Evolutionary conservation across 37 sponge, comb jelly and placozoan species (phyloP).

Genomic region (Amphimedon queenslandica): DNA sequence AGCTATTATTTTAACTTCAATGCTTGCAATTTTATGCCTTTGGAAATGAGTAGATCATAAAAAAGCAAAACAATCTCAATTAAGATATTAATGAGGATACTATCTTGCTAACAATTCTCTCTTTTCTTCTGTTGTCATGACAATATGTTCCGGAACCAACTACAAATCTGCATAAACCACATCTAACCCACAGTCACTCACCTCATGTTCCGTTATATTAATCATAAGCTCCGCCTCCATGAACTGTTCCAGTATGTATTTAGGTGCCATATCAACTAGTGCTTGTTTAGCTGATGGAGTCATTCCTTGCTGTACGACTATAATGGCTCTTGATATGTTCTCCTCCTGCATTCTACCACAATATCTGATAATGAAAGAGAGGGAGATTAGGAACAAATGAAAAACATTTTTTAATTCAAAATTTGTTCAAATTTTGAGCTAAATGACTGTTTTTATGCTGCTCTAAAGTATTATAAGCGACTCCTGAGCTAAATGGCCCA

Average conservation of each 20-base stretch:
- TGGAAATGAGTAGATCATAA: too few species aligned
- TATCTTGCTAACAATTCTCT: constrained; percentile 89
- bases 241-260: constrained; percentile 93
- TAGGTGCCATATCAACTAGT: constrained; percentile 94
- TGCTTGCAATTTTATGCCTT: too few species aligned
- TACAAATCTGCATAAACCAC: too few species aligned
- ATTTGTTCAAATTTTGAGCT: background rate
- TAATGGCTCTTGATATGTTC: constrained; percentile 95
- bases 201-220: constrained; percentile 95
- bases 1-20: too few species aligned
- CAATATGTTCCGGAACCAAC: constrained; percentile 93
- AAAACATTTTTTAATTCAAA: background rate
- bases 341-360: constrained; percentile 94
- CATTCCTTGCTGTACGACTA: constrained; percentile 94
- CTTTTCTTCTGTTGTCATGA: constrained; percentile 96
- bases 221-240: constrained; percentile 98
- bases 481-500: too few species aligned
- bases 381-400: too few species aligned
- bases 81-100: constrained; percentile 44
- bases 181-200: background rate
- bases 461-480: too few species aligned
- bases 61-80: too few species aligned
- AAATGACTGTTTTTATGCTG: too few species aligned
- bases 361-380: constrained; percentile 79
- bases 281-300: constrained; percentile 97